Conservation (phyloP, 1,140 invertebrate species). For the Gryllus bimaculatus region DNA sequence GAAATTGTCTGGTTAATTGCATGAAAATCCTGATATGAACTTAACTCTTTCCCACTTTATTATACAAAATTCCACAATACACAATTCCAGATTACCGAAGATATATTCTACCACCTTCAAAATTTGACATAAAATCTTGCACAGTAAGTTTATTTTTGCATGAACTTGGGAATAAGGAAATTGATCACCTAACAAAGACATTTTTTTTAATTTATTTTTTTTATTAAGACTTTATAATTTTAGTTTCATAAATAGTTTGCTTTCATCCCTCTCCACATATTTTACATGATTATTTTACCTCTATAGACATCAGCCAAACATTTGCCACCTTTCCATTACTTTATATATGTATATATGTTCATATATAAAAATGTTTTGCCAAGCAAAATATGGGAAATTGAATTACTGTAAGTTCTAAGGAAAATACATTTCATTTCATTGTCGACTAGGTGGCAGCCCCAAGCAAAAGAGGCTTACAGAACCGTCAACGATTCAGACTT, state of each 20-base stretch:
- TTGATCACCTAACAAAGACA: neutral
- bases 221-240: constrained; percentile 10
- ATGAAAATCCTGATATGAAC: no score
- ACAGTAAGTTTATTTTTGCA: no score
- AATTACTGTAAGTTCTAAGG: neutral
- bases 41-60: no score
- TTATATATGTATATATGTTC: constrained; percentile 9
- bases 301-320: neutral
- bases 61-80: no score
- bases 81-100: no score
- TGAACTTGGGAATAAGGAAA: neutral
- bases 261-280: constrained; percentile 9
- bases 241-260: constrained; percentile 15
- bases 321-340: constrained; percentile 3
- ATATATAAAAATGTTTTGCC: constrained; percentile 8
- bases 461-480: neutral
- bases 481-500: neutral
- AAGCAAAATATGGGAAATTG: constrained; percentile 7
- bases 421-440: constrained; percentile 3
- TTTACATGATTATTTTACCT: constrained; percentile 7
- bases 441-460: constrained; percentile 13
- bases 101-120: no score
- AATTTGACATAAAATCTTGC: no score
- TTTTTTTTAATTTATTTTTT: constrained; percentile 8
- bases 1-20: no score